Evolutionary conservation across 2,888 invertebrate species (phyloP).

Genomic region (Baronia brevicornis): DNA sequence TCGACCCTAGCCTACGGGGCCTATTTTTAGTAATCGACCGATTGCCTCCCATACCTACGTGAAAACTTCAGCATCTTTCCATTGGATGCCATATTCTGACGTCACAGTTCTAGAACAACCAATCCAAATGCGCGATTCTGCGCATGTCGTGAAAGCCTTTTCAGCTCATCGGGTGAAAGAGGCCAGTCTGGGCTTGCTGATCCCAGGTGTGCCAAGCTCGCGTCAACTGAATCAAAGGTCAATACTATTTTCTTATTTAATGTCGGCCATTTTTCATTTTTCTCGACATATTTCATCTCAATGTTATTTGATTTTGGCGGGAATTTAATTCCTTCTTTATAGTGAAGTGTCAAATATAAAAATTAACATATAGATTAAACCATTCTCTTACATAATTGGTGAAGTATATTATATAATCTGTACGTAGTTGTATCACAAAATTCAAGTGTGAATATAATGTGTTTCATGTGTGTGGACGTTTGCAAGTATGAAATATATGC

Average conservation of each 20-base stretch:
- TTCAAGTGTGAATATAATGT: too few species aligned
- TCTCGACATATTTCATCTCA: constrained; percentile 24
- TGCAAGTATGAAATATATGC: too few species aligned
- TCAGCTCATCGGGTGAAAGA: constrained; percentile 47
- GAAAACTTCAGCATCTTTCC: constrained; percentile 52
- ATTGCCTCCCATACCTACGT: constrained; percentile 58
- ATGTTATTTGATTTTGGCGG: constrained; percentile 21
- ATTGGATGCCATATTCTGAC: constrained; percentile 56
- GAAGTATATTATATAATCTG: too few species aligned
- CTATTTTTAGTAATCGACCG: constrained; percentile 70
- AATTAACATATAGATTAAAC: too few species aligned
- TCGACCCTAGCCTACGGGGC: constrained; percentile 30
- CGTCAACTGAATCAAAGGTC: constrained; percentile 52
- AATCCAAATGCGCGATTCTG: constrained; percentile 40
- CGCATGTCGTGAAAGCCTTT: constrained; percentile 49
- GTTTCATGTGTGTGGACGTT: too few species aligned
- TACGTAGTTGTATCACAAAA: too few species aligned
- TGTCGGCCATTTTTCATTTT: constrained; percentile 32
- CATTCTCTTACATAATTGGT: too few species aligned
- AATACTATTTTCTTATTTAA: constrained; percentile 36
- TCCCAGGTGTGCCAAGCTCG: constrained; percentile 67
- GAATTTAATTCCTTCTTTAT: constrained; percentile 19
- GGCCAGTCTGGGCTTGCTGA: constrained; percentile 67
- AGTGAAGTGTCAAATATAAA: constrained; percentile 10
- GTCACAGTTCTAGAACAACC: constrained; percentile 49